Evolutionary conservation across 2,797 vertebrate genomes (phyloP).

Genomic region (Sylvilagus floridanus): DNA sequence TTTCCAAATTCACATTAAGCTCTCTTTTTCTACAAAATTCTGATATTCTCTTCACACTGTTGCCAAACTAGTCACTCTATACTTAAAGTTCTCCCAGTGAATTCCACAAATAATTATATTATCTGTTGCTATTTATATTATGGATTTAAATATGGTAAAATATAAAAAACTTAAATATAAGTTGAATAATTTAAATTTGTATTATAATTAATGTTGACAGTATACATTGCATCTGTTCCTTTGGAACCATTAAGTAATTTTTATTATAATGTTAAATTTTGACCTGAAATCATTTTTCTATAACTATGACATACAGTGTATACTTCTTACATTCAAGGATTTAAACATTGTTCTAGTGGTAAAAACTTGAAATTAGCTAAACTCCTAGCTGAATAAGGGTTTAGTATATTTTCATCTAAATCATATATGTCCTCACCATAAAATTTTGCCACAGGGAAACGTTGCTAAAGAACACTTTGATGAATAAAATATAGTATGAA

Average conservation of each 20-base stretch:
- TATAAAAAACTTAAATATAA: no score
- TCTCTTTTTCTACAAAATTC: background rate
- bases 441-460: background rate
- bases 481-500: background rate
- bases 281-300: background rate
- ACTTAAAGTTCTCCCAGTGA: background rate
- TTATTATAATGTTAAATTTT: conserved; percentile 8
- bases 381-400: background rate
- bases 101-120: background rate
- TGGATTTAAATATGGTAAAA: no score
- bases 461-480: background rate
- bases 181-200: background rate
- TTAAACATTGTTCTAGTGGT: background rate
- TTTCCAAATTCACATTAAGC: background rate
- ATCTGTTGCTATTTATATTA: background rate
- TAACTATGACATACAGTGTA: background rate
- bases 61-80: background rate
- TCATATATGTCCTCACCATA: background rate
- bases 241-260: background rate
- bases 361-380: background rate
- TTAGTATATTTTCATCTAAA: conserved; percentile 4
- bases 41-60: background rate
- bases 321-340: background rate
- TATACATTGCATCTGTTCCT: background rate
- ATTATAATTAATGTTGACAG: background rate